These are phyloP conservation scores for Helobdella robusta DNA, from an alignment of 2,888 invertebrate species.

Conservation along the genomic window DNA sequence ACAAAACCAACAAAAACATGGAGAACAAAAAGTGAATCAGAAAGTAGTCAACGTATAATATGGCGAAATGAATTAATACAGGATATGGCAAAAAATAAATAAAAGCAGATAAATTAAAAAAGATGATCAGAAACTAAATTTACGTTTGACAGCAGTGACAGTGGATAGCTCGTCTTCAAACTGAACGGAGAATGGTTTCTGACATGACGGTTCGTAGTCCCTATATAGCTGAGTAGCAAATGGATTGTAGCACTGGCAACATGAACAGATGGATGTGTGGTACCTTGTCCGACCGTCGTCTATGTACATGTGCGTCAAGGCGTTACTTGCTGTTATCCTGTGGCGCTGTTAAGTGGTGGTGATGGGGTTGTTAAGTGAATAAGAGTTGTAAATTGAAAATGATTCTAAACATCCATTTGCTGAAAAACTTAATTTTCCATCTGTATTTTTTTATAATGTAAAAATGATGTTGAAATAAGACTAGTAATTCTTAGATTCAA, in stretches of 20 bases:
- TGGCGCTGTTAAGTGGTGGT: constrained; percentile 61
- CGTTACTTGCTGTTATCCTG: constrained; percentile 85
- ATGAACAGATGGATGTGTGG: constrained; percentile 99
- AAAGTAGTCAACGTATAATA: not conserved
- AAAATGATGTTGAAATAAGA: not conserved
- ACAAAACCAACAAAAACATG: not conserved
- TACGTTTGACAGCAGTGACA: constrained; percentile 67
- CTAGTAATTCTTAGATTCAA: not conserved
- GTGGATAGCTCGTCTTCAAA: constrained; percentile 36
- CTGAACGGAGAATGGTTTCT: constrained; percentile 64
- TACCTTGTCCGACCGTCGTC: constrained; percentile 95
- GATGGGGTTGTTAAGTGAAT: not conserved
- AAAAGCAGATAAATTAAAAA: too few relatives aligned
- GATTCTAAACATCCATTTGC: not conserved
- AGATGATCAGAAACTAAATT: constrained; percentile 31
- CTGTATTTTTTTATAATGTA: not conserved
- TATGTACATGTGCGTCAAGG: constrained; percentile 89
- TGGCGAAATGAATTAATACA: not conserved
- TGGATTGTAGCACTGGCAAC: constrained; percentile 63
- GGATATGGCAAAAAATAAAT: too few relatives aligned
- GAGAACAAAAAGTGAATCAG: not conserved
- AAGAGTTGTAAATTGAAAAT: not conserved
- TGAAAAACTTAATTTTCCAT: not conserved
- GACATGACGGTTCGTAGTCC: constrained; percentile 84
- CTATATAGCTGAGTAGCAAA: constrained; percentile 62